Conservation (phyloP, 2,888 invertebrate species). For the Conistra vaccinii region DNA sequence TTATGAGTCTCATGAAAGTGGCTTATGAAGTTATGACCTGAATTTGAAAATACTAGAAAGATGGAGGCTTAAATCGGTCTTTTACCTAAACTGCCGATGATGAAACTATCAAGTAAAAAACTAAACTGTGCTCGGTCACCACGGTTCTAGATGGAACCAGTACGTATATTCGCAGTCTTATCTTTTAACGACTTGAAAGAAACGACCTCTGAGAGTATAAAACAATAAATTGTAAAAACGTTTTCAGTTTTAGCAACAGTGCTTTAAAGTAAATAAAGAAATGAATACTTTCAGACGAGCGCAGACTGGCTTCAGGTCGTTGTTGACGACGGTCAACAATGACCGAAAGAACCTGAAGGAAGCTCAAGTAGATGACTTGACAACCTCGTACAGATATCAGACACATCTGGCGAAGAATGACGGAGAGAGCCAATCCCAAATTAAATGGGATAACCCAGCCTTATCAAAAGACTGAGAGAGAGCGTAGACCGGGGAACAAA, state of each 20-base stretch:
- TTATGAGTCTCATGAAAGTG: neutral
- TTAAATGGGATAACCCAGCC: neutral
- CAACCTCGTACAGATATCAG: neutral
- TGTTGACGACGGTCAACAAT: neutral
- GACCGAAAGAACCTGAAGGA: too few species aligned
- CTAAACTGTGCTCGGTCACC: neutral
- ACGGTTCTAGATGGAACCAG: slow-evolving; percentile 34
- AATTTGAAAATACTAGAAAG: neutral
- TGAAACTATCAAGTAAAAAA: slow-evolving; percentile 9
- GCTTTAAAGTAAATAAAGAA: neutral
- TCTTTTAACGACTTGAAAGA: slow-evolving; percentile 24
- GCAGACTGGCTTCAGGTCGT: too few species aligned
- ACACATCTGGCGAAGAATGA: neutral
- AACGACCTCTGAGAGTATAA: slow-evolving; percentile 18
- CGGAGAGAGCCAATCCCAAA: neutral
- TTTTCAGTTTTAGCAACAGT: neutral
- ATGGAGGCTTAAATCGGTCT: neutral
- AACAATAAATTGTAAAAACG: neutral
- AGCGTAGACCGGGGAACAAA: neutral
- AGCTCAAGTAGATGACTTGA: neutral
- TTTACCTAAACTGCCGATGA: neutral
- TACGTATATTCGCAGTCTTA: slow-evolving; percentile 23
- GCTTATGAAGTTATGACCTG: neutral
- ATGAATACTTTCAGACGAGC: neutral
- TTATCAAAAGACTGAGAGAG: neutral